A percentile compares a stretch with the other conserved stretches of the same genome.
Conservation (phyloP, 2,888 invertebrate genomes). For the Zygaena filipendulae region DNA sequence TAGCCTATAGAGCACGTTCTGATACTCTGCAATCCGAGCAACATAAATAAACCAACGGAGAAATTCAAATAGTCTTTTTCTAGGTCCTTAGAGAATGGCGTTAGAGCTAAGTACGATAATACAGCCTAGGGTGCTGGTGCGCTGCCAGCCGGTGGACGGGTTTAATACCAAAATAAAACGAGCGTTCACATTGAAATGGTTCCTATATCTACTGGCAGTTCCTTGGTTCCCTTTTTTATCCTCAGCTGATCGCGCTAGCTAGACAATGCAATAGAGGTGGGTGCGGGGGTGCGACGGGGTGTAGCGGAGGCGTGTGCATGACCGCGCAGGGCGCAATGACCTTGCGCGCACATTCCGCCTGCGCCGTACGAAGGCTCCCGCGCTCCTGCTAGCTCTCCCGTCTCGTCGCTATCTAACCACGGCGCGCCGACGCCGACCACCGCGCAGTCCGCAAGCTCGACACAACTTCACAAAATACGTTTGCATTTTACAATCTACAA, state of each 20-base stretch:
- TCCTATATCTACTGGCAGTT: conserved; percentile 50
- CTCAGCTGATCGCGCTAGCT: conserved; percentile 54
- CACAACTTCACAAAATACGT: no score
- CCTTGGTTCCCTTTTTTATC: conserved; percentile 57
- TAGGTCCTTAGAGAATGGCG: conserved; percentile 45
- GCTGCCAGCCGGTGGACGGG: conserved; percentile 22
- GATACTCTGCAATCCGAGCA: no score
- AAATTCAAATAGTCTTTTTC: conserved; percentile 36
- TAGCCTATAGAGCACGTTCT: no score
- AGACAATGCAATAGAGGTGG: conserved; percentile 56
- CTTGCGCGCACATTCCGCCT: conserved; percentile 61
- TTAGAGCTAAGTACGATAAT: conserved; percentile 46
- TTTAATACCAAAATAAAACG: conserved; percentile 44
- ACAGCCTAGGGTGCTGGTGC: conserved; percentile 49
- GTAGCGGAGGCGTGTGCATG: conserved; percentile 48
- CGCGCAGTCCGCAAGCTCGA: neutral
- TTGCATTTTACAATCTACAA: conserved; percentile 5
- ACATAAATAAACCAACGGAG: conserved; percentile 47
- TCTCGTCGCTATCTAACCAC: conserved; percentile 18
- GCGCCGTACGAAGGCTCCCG: conserved; percentile 46
- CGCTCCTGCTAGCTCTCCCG: conserved; percentile 36
- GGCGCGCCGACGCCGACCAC: no score
- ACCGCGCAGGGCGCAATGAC: conserved; percentile 69
- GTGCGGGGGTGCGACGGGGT: conserved; percentile 19
- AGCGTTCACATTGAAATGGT: conserved; percentile 54